Evolutionary conservation across 2,113 vertebrate species (phyloP).

Genomic region (Pterophyllum scalare): DNA sequence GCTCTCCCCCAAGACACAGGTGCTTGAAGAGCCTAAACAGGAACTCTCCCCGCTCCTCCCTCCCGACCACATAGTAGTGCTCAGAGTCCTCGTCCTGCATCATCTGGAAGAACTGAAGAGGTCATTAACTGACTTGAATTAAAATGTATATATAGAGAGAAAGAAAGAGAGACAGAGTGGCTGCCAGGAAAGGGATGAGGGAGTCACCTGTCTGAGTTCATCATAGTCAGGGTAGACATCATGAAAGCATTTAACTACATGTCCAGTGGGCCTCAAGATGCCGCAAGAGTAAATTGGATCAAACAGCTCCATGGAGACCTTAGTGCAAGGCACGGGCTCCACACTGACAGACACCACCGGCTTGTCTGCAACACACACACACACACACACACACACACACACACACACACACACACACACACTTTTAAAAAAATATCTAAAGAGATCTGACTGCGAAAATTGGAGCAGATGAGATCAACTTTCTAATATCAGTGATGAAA

Average conservation of each 20-base stretch:
- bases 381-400: conserved; percentile 5
- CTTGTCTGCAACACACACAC: conserved; percentile 62
- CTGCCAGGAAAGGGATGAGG: not conserved
- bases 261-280: conserved; percentile 73
- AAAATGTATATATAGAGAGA: not conserved
- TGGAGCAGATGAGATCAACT: conserved; percentile 40
- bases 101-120: conserved; percentile 78
- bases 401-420: conserved; percentile 11
- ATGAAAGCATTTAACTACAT: conserved; percentile 78
- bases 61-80: conserved; percentile 84
- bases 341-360: conserved; percentile 70
- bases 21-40: conserved; percentile 95
- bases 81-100: conserved; percentile 89
- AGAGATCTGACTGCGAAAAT: conserved; percentile 6
- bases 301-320: conserved; percentile 79
- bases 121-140: not conserved
- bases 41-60: conserved; percentile 87
- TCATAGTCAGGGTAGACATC: conserved; percentile 78
- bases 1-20: conserved; percentile 90
- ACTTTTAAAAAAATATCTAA: conserved; percentile 8
- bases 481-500: conserved; percentile 31
- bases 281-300: conserved; percentile 78
- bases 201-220: conserved; percentile 76
- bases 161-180: not conserved
- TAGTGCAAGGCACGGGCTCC: conserved; percentile 76